These are phyloP conservation scores for Elaphurus davidianus DNA, from an alignment of 2,113 vertebrate species.

Conservation along the genomic window DNA sequence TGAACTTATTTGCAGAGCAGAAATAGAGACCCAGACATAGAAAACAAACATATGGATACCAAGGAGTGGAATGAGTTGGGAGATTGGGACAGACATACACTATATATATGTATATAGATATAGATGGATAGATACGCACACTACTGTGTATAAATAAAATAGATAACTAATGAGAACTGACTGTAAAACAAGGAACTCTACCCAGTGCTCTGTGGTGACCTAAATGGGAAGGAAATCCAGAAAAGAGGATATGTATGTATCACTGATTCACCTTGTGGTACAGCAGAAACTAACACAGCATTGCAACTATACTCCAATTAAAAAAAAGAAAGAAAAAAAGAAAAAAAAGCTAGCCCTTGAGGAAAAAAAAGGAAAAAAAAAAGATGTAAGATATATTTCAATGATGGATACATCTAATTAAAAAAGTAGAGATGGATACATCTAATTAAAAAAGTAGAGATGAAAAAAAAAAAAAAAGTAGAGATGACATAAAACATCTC, in stretches of 20 bases:
- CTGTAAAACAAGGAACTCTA: background rate
- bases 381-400: background rate
- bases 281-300: background rate
- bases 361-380: background rate
- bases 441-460: background rate
- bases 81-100: background rate
- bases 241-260: background rate
- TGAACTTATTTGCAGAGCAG: background rate
- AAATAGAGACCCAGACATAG: background rate
- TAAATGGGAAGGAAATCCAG: background rate
- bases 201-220: background rate
- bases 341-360: background rate
- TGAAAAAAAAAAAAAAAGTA: background rate
- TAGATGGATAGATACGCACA: background rate
- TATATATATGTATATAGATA: background rate
- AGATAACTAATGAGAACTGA: background rate
- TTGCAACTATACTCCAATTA: background rate
- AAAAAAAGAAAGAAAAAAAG: background rate
- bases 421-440: background rate
- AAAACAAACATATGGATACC: background rate
- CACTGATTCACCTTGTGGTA: background rate
- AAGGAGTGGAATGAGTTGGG: background rate
- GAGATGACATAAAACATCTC: background rate
- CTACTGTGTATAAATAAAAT: background rate
- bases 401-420: background rate